A percentile compares a stretch with the other conserved stretches of the same genome.
Conservation (phyloP, 2,113 vertebrate genomes). For the Cephalopterus ornatus region DNA sequence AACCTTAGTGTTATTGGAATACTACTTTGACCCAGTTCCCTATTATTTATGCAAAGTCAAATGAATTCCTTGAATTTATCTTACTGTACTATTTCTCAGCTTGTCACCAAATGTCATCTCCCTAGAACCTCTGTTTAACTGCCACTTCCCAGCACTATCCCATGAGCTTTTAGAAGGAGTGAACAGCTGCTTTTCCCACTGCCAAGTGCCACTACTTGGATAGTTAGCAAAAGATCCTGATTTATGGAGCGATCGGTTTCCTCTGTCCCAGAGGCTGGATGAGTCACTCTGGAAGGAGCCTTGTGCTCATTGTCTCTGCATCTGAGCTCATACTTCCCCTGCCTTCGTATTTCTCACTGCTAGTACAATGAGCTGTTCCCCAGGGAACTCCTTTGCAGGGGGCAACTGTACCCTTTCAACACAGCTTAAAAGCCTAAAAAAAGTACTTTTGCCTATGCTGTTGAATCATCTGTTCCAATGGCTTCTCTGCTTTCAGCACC, state of each 20-base stretch:
- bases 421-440: background rate
- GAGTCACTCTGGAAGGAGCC: conserved; percentile 55
- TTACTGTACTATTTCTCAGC: background rate
- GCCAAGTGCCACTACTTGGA: conserved; percentile 21
- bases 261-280: conserved; percentile 32
- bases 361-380: conserved; percentile 19
- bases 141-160: background rate
- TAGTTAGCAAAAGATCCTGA: conserved; percentile 13
- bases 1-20: background rate
- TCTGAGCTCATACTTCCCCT: conserved; percentile 61
- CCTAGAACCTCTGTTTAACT: background rate
- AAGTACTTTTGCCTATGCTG: background rate
- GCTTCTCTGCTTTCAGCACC: background rate
- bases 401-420: background rate
- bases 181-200: conserved; percentile 15
- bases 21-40: background rate
- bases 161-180: background rate
- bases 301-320: conserved; percentile 39
- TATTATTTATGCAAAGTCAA: background rate
- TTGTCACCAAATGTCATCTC: background rate
- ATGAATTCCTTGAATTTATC: background rate
- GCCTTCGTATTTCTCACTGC: conserved; percentile 46
- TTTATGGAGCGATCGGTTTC: conserved; percentile 36
- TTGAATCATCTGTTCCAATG: background rate
- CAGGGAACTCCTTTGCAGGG: conserved; percentile 26